phyloP scores from a whole-genome alignment of 2,113 vertebrate species.

The Cromileptes altivelis region DNA sequence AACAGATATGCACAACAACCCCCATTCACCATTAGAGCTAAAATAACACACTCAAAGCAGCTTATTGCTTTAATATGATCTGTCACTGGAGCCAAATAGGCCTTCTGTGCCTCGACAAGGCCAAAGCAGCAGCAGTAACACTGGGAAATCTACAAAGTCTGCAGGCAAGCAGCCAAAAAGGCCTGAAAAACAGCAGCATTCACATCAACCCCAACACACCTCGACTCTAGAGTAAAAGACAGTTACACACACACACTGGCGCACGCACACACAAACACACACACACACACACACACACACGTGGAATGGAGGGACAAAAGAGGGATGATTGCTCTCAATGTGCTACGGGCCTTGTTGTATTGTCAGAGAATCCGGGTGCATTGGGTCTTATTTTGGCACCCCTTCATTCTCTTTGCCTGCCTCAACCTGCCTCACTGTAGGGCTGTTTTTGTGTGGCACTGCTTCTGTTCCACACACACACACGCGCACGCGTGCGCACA shows the following conservation, averaged over 20 bases:
- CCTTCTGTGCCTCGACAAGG: conserved; percentile 63
- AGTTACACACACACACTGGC: conserved; percentile 30
- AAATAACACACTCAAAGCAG: conserved; percentile 63
- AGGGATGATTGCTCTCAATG: conserved; percentile 69
- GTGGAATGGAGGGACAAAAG: conserved; percentile 68
- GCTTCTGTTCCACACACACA: conserved; percentile 52
- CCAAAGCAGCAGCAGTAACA: conserved; percentile 37
- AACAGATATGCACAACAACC: conserved; percentile 51
- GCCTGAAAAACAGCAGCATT: conserved; percentile 63
- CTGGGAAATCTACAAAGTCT: conserved; percentile 51
- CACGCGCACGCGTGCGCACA: conserved; percentile 29
- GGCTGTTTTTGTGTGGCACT: conserved; percentile 67
- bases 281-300: conserved; percentile 31
- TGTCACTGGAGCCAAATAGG: conserved; percentile 61
- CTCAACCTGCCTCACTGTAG: conserved; percentile 69
- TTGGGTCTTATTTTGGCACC: conserved; percentile 69
- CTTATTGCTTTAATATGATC: conserved; percentile 73
- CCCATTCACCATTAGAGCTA: conserved; percentile 58
- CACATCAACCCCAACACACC: conserved; percentile 63
- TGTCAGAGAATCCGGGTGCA: conserved; percentile 74
- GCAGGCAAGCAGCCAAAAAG: conserved; percentile 63
- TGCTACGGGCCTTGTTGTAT: conserved; percentile 68
- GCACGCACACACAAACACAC: conserved; percentile 12
- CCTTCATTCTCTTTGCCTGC: conserved; percentile 64
- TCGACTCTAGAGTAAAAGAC: conserved; percentile 40